Percentiles rank a stretch among this genome's conserved stretches.
Evolutionary conservation across 2,113 vertebrate species (phyloP).

Genomic region (Periophthalmus modestus): DNA sequence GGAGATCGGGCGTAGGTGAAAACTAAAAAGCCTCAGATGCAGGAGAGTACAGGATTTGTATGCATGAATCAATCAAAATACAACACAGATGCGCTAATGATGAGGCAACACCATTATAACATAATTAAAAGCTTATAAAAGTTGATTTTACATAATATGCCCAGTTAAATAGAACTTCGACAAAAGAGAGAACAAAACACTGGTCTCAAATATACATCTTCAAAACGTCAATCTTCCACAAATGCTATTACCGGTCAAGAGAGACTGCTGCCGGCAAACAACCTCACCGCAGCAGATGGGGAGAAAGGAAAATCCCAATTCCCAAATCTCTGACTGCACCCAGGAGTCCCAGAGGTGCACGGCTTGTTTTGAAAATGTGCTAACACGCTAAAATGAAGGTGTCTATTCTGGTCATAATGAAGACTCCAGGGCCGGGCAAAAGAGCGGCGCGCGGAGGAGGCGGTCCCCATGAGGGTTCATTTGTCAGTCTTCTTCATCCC

Average conservation of each 20-base stretch:
- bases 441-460: slow-evolving; percentile 37
- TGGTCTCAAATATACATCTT: slow-evolving; percentile 40
- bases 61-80: too few relatives aligned
- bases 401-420: slow-evolving; percentile 77
- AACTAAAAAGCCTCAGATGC: too few relatives aligned
- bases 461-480: slow-evolving; percentile 59
- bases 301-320: slow-evolving; percentile 56
- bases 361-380: slow-evolving; percentile 69
- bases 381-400: slow-evolving; percentile 70
- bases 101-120: too few relatives aligned
- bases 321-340: slow-evolving; percentile 52
- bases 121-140: too few relatives aligned
- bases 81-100: too few relatives aligned
- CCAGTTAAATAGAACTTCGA: slow-evolving; percentile 1
- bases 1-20: too few relatives aligned
- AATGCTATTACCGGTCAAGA: slow-evolving; percentile 56
- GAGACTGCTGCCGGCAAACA: slow-evolving; percentile 66
- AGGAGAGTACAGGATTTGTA: too few relatives aligned
- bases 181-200: slow-evolving; percentile 32
- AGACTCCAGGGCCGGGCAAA: slow-evolving; percentile 69
- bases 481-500: slow-evolving; percentile 73
- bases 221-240: slow-evolving; percentile 50
- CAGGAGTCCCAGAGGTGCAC: slow-evolving; percentile 56
- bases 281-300: slow-evolving; percentile 44
- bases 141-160: too few relatives aligned